A percentile compares a stretch with the other conserved stretches of the same genome.
These are phyloP conservation scores for Osmerus mordax DNA, from an alignment of 2,113 vertebrate species.

Conservation along the genomic window DNA sequence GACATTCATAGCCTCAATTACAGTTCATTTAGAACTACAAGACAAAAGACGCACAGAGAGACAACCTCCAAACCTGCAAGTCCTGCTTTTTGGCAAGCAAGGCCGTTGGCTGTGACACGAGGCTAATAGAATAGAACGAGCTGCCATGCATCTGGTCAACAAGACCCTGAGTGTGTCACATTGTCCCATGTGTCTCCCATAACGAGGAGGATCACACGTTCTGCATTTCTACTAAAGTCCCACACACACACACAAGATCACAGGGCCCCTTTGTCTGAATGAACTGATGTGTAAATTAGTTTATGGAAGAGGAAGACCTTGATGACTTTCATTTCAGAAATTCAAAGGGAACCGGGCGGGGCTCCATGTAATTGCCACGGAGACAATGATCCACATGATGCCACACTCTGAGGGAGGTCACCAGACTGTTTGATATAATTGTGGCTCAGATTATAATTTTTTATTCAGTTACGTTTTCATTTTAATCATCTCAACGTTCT, in stretches of 20 bases:
- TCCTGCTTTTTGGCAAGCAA: conserved; percentile 12
- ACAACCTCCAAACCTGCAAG: not conserved
- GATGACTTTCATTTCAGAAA: conserved; percentile 38
- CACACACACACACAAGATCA: conserved; percentile 27
- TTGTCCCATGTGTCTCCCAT: conserved; percentile 23
- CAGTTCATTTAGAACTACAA: conserved; percentile 50
- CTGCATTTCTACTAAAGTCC: conserved; percentile 31
- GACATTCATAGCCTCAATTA: conserved; percentile 45
- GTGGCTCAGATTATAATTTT: no score
- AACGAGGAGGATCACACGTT: conserved; percentile 29
- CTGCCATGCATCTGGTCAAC: conserved; percentile 21
- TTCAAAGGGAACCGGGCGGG: conserved; percentile 23
- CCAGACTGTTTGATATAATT: not conserved
- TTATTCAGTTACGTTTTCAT: no score
- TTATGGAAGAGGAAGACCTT: conserved; percentile 37
- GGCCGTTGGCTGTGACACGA: conserved; percentile 26
- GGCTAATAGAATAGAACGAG: conserved; percentile 18
- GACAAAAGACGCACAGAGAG: conserved; percentile 23
- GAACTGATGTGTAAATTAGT: conserved; percentile 42
- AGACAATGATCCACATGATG: not conserved
- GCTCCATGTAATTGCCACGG: conserved; percentile 30
- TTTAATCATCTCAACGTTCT: no score
- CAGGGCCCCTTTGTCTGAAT: conserved; percentile 30
- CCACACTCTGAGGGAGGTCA: not conserved
- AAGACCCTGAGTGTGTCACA: conserved; percentile 8